phyloP scores from a whole-genome alignment of 2,113 vertebrate genomes.

The Desmodus rotundus region DNA sequence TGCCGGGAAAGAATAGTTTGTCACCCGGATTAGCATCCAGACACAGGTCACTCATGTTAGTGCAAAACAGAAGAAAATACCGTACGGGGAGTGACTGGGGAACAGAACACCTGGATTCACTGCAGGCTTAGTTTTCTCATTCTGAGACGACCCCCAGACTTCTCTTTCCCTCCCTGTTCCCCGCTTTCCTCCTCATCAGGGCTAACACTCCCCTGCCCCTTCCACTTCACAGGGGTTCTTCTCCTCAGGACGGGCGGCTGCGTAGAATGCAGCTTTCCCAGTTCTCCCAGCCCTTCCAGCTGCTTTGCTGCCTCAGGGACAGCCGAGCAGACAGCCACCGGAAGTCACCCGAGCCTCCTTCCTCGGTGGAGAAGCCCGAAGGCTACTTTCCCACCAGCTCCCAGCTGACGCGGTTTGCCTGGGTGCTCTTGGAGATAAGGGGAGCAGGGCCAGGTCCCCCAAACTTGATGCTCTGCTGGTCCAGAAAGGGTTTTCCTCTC shows the following conservation, averaged over 20 bases:
- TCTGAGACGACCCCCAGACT: neutral
- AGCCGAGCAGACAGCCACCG: neutral
- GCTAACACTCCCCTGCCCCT: neutral
- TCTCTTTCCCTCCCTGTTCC: neutral
- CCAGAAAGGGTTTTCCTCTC: neutral
- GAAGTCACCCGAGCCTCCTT: neutral
- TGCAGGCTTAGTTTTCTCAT: neutral
- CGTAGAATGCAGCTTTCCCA: neutral
- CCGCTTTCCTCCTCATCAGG: neutral
- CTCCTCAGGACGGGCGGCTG: neutral
- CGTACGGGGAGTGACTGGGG: neutral
- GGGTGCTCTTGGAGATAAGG: neutral
- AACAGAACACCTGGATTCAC: neutral
- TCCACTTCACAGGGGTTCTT: neutral
- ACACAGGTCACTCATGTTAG: neutral
- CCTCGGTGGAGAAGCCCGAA: neutral
- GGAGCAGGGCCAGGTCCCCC: neutral
- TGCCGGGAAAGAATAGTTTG: neutral
- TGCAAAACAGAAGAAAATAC: neutral
- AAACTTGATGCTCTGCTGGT: neutral
- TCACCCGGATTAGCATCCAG: neutral
- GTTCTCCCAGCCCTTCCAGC: neutral
- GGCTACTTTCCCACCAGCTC: neutral
- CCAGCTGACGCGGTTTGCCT: neutral
- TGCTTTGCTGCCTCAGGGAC: neutral